Conservation (phyloP, 2,888 invertebrate species). For the Platycheirus albimanus region DNA sequence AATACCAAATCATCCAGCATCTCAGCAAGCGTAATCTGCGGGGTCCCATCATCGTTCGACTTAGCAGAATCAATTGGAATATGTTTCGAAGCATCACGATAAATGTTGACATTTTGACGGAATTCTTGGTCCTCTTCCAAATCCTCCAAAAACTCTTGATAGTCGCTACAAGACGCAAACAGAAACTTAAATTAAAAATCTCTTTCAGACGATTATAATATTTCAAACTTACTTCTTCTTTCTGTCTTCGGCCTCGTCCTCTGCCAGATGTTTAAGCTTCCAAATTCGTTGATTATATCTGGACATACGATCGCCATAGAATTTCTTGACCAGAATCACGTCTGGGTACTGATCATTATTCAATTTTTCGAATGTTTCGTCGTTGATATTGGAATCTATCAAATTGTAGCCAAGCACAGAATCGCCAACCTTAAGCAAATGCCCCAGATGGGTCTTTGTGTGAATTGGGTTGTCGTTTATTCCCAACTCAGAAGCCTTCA, state of each 20-base stretch:
- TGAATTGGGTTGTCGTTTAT: slow-evolving; percentile 91
- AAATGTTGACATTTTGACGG: slow-evolving; percentile 97
- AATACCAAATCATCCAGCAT: slow-evolving; percentile 96
- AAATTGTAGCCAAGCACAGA: slow-evolving; percentile 96
- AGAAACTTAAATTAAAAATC: slow-evolving; percentile 21
- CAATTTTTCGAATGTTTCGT: slow-evolving; percentile 93
- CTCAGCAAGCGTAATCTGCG: slow-evolving; percentile 93
- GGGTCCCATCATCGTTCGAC: slow-evolving; percentile 87
- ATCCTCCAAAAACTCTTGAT: slow-evolving; percentile 97
- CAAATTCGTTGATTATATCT: slow-evolving; percentile 91
- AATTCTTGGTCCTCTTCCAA: slow-evolving; percentile 96
- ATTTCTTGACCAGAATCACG: slow-evolving; percentile 97
- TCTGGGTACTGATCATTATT: slow-evolving; percentile 89
- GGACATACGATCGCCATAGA: slow-evolving; percentile 88
- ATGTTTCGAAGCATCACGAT: slow-evolving; percentile 84
- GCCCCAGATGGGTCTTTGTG: slow-evolving; percentile 96
- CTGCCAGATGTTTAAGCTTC: slow-evolving; percentile 95
- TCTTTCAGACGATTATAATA: slow-evolving; percentile 76
- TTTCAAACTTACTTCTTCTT: slow-evolving; percentile 84
- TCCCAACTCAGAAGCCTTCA: slow-evolving; percentile 93
- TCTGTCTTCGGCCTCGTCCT: slow-evolving; percentile 86
- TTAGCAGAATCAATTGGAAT: slow-evolving; percentile 84
- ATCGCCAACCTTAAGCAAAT: slow-evolving; percentile 96
- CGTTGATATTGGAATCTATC: slow-evolving; percentile 95
- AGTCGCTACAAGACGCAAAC: slow-evolving; percentile 87